phyloP scores from a whole-genome alignment of 2,113 vertebrate species.

The Dromaius novaehollandiae region DNA sequence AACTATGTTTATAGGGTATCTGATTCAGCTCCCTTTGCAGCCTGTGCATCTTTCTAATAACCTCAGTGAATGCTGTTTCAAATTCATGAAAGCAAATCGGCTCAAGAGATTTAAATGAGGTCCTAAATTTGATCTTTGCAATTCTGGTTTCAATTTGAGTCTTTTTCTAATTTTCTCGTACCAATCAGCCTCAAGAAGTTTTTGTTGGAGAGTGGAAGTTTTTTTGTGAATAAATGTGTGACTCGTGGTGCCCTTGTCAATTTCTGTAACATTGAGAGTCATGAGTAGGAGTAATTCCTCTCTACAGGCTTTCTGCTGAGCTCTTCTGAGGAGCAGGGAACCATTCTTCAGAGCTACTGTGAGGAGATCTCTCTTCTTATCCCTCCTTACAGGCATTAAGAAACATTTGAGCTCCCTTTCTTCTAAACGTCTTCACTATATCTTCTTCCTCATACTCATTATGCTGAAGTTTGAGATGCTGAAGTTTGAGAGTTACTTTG shows the following conservation, averaged over 20 bases:
- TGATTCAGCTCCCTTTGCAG: neutral
- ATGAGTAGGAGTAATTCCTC: neutral
- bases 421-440: neutral
- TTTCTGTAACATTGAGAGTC: neutral
- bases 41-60: neutral
- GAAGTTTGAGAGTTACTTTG: neutral
- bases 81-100: neutral
- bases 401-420: neutral
- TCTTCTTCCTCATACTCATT: neutral
- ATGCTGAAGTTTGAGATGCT: neutral
- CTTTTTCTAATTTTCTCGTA: neutral
- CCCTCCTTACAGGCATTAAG: neutral
- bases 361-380: neutral
- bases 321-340: neutral
- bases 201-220: neutral
- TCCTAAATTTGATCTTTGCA: neutral
- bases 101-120: slow-evolving; percentile 10
- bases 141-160: neutral
- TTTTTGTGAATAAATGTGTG: neutral
- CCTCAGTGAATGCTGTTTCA: neutral
- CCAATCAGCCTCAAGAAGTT: neutral
- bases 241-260: neutral
- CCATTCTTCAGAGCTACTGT: neutral
- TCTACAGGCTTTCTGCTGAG: neutral
- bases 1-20: neutral